Percentiles rank a stretch among this genome's conserved stretches.
These are phyloP conservation scores for Microtus richardsoni DNA, from an alignment of 2,113 vertebrate species.

Conservation along the genomic window DNA sequence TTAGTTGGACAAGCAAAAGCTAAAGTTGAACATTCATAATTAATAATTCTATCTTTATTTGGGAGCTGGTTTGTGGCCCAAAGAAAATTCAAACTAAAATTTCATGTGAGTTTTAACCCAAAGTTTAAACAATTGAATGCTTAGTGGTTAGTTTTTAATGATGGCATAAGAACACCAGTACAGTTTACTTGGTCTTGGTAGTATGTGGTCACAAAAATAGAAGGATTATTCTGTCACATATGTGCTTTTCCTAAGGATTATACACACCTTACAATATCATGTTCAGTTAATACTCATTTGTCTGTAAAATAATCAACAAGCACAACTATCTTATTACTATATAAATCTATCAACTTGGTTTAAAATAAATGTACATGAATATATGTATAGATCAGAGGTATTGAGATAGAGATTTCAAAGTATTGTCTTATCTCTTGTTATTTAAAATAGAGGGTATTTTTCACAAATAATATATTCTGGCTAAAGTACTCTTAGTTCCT, in stretches of 20 bases:
- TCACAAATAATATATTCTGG: not conserved
- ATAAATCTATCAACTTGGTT: not conserved
- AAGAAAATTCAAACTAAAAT: not conserved
- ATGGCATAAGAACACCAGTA: not conserved
- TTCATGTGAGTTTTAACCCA: not conserved
- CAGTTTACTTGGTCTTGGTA: not conserved
- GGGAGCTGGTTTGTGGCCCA: not conserved
- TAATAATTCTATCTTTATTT: not conserved
- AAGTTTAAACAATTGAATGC: not conserved
- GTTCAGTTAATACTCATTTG: not conserved
- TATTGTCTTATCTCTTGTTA: not conserved
- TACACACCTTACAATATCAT: not conserved
- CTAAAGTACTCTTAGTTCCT: not conserved
- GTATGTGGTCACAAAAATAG: not conserved
- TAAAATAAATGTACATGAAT: not conserved
- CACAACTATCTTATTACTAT: not conserved
- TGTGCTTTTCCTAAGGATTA: not conserved
- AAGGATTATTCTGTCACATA: not conserved
- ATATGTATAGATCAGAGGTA: not conserved
- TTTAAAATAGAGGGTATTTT: not conserved
- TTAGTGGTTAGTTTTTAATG: accelerated
- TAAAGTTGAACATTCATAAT: not conserved
- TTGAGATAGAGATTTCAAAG: not conserved
- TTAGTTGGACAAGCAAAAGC: not conserved
- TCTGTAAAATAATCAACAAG: not conserved